Evolutionary conservation across 2,888 invertebrate species (phyloP), one percentile per base, ranked within the genome.

Genomic region (Mongoloraphidia duomilia): DNA sequence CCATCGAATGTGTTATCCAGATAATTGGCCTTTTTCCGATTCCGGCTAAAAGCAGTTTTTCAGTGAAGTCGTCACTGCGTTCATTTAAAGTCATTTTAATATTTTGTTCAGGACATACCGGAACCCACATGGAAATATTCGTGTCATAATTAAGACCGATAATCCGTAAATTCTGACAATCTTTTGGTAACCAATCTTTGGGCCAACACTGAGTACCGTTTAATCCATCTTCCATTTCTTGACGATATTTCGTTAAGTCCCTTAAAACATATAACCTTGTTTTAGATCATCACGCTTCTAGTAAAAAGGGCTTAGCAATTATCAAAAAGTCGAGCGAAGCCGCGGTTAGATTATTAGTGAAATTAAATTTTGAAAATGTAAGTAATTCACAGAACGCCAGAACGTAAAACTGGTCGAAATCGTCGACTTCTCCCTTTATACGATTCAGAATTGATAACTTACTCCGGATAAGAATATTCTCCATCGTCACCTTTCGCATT

Each of bases 1-100:
- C 96, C 93, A 95, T 94, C 2, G 95, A 95, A 71, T 96, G 96
- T 1, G 88, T 83, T 14, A 95, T 76, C 91, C 93, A 96, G 35
- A 95, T 76, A 34, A 92, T 76, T 1, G 92, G 91, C 50, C 84
- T 74, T 52, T 76, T 68, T 1, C 95, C 95, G 9, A 96, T 77
- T 46, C 85, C 86, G 17, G 91, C 83, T 58, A 73, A 72, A 46
- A 75, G 61, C 47, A 95, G 71, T 53, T 82, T 81, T 14, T 75
- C 71, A 11, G 82, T 64, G 47, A 90, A 68, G 50, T 84, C 79
- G 34, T 71, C 65, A 46, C 86, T 82, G 51, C 87, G 72, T 39
- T 78, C 75, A 53, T 76, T 75, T 54, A 90, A 74, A 41, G 74
- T 77, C 46, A 71, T 70, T 61, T 71, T 71, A 34, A 61, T 61